These are phyloP conservation scores for Paguma larvata DNA, from an alignment of 2,797 vertebrate species.

Conservation along the genomic window DNA sequence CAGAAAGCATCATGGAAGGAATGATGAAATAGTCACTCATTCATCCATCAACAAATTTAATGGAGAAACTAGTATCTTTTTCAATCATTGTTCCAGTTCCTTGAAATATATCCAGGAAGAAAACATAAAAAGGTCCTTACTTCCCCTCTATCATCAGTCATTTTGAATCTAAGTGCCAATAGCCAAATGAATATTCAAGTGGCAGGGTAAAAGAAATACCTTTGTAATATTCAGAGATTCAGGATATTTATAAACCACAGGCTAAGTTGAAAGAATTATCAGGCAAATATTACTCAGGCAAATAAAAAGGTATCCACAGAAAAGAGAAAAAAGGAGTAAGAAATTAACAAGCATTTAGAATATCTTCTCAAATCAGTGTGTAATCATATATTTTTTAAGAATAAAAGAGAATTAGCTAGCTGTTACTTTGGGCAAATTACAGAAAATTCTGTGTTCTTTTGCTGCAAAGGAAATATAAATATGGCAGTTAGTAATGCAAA, in stretches of 20 bases:
- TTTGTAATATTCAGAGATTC: not conserved
- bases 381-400: not conserved
- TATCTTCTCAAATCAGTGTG: not conserved
- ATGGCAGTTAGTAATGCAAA: not conserved
- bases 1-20: not conserved
- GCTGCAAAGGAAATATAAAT: not conserved
- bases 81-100: not conserved
- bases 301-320: not conserved
- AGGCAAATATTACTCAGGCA: not conserved
- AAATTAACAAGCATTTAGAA: not conserved
- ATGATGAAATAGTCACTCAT: not conserved
- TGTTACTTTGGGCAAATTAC: not conserved
- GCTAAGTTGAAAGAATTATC: not conserved
- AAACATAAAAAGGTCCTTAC: not conserved
- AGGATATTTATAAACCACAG: not conserved
- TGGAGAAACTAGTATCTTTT: not conserved
- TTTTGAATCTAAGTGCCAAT: not conserved
- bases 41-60: conserved; percentile 33
- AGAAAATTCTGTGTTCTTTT: not conserved
- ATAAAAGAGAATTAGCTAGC: not conserved
- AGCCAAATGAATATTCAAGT: not conserved
- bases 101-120: not conserved
- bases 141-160: not conserved
- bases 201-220: not conserved
- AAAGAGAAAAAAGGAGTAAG: not conserved